Percentiles rank a stretch among this genome's conserved stretches.
Conservation (phyloP, 2,797 vertebrate genomes). For the Pantherophis alleghaniensis region DNA sequence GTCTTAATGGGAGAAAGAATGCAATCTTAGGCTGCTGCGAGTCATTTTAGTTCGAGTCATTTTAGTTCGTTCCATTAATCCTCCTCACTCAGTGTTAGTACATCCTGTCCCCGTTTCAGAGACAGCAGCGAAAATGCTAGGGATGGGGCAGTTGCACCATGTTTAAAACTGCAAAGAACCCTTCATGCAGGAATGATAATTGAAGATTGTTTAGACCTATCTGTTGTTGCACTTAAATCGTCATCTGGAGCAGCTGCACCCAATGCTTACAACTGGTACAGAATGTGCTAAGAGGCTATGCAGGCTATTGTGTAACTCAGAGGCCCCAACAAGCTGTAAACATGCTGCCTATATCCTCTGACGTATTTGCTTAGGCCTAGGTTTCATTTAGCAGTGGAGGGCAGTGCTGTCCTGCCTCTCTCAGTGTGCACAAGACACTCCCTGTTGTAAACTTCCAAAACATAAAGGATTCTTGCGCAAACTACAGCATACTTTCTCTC, state of each 20-base stretch:
- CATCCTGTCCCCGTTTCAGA: constrained; percentile 20
- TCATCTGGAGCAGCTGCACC: constrained; percentile 39
- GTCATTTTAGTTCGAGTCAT: neutral
- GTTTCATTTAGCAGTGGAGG: constrained; percentile 2
- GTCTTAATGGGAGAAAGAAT: constrained; percentile 12
- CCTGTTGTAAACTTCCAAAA: constrained; percentile 25
- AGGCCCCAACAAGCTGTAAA: constrained; percentile 22
- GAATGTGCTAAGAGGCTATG: constrained; percentile 32
- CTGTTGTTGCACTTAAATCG: constrained; percentile 7
- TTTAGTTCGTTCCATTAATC: constrained; percentile 3
- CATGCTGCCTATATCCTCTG: constrained; percentile 26
- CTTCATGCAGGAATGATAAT: neutral
- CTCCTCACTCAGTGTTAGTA: constrained; percentile 12
- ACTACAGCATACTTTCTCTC: neutral
- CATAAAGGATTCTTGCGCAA: constrained; percentile 34
- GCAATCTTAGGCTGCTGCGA: neutral
- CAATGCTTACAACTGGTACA: constrained; percentile 34
- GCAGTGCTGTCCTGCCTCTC: neutral
- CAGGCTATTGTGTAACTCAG: constrained; percentile 57
- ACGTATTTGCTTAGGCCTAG: constrained; percentile 7
- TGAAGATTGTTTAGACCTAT: constrained; percentile 26
- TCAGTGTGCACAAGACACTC: constrained; percentile 11
- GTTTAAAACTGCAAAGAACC: neutral
- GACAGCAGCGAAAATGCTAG: constrained; percentile 9
- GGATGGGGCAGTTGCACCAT: neutral